These are phyloP conservation scores for Malurus alboscapulatus DNA, from an alignment of 2,113 vertebrate species.

Conservation along the genomic window DNA sequence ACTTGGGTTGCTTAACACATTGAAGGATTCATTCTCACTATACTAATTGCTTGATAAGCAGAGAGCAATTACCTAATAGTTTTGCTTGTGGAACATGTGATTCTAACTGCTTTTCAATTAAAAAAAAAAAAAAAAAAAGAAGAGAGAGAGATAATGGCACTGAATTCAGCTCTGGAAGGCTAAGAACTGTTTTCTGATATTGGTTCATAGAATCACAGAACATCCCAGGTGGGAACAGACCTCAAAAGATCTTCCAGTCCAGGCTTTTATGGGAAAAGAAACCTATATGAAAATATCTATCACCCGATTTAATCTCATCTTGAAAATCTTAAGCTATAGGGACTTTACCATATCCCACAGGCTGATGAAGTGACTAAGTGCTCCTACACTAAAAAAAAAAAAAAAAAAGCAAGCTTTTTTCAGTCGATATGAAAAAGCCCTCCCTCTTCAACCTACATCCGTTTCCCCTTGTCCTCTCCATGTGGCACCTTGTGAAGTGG, in stretches of 20 bases:
- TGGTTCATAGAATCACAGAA: background rate
- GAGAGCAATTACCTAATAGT: background rate
- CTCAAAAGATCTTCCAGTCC: background rate
- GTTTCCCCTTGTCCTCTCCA: background rate
- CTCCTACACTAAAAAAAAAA: background rate
- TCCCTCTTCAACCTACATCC: background rate
- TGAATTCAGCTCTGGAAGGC: background rate
- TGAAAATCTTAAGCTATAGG: background rate
- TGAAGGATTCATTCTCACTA: background rate
- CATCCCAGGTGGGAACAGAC: accelerated
- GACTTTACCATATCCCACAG: background rate
- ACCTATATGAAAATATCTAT: background rate
- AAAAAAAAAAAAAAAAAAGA: background rate
- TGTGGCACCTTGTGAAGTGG: background rate
- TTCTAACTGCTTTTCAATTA: background rate
- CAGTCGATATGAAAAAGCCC: background rate
- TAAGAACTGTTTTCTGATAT: background rate
- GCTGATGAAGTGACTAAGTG: background rate
- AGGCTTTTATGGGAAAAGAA: background rate
- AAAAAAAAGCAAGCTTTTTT: background rate
- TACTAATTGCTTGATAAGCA: background rate
- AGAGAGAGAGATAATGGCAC: background rate
- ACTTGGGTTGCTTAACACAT: background rate
- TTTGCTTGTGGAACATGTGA: background rate
- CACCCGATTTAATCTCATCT: background rate